phyloP scores from a whole-genome alignment of 2,888 invertebrate species.

The Pheosia gnoma region DNA sequence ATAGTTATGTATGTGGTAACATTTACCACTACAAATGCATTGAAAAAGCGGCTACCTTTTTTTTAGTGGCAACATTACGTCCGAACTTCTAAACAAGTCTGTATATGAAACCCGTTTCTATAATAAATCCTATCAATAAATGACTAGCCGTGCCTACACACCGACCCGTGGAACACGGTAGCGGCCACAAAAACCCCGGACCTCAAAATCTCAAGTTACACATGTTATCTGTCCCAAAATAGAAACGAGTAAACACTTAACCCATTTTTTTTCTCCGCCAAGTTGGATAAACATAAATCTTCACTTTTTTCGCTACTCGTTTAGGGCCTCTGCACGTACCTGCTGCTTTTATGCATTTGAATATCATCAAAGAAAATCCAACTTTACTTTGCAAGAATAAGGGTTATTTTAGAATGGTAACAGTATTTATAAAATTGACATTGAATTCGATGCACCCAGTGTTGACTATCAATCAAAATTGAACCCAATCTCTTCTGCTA shows the following conservation, averaged over 20 bases:
- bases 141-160: not conserved
- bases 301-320: conserved; percentile 46
- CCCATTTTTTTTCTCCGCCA: conserved; percentile 60
- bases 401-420: conserved; percentile 15
- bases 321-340: conserved; percentile 47
- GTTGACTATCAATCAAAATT: conserved; percentile 17
- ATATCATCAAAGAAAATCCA: conserved; percentile 15
- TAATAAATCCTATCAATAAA: too few species aligned
- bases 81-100: not conserved
- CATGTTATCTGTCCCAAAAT: conserved; percentile 60
- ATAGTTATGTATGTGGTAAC: too few species aligned
- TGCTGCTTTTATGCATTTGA: conserved; percentile 52
- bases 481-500: not conserved
- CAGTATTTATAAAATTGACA: conserved; percentile 40
- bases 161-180: conserved; percentile 16
- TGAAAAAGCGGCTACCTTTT: too few species aligned
- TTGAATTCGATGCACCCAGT: conserved; percentile 42
- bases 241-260: conserved; percentile 65
- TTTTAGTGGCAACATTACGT: too few species aligned
- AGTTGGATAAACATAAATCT: conserved; percentile 67
- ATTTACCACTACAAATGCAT: too few species aligned
- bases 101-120: not conserved
- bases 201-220: conserved; percentile 53
- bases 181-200: conserved; percentile 36
- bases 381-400: not conserved